Percentiles rank a stretch among this genome's conserved stretches.
phyloP scores from a whole-genome alignment of 2,888 invertebrate species.

The Hypsopygia costalis region DNA sequence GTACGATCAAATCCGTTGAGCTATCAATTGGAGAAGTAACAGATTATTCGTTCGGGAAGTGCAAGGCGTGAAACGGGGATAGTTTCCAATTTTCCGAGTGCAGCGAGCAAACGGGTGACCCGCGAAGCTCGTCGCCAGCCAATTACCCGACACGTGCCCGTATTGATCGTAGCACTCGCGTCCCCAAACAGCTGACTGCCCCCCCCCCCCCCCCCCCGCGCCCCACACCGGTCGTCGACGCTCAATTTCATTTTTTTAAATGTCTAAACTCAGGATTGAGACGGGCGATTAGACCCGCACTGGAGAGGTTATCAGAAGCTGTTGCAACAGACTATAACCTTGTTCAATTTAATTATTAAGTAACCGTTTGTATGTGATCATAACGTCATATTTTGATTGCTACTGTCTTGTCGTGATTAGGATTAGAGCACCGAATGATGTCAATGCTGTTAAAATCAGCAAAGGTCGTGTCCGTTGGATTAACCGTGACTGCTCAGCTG shows the following conservation, averaged over 20 bases:
- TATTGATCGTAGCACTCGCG: constrained; percentile 36
- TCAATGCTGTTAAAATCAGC: not conserved
- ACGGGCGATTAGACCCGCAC: not conserved
- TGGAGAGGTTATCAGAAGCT: not conserved
- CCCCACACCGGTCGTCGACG: too few relatives aligned
- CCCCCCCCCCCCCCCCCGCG: not conserved
- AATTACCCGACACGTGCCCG: constrained; percentile 37
- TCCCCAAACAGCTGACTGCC: not conserved
- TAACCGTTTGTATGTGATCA: not conserved
- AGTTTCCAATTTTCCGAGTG: constrained; percentile 17
- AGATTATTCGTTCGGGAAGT: constrained; percentile 14
- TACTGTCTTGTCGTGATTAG: not conserved
- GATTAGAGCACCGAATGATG: not conserved
- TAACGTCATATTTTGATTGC: not conserved
- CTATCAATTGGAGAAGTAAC: constrained; percentile 24
- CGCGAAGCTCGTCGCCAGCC: constrained; percentile 21
- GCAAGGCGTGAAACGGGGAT: constrained; percentile 13
- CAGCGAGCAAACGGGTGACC: constrained; percentile 17
- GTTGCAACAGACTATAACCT: not conserved
- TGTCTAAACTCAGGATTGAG: not conserved
- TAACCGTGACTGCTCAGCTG: constrained; percentile 33
- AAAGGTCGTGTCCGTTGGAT: constrained; percentile 12
- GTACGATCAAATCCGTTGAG: constrained; percentile 20
- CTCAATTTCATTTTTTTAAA: not conserved
- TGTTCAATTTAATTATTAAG: not conserved